Base-by-base conservation (phyloP, 2,888 invertebrate genomes). In the Trichacis sp. region DNA sequence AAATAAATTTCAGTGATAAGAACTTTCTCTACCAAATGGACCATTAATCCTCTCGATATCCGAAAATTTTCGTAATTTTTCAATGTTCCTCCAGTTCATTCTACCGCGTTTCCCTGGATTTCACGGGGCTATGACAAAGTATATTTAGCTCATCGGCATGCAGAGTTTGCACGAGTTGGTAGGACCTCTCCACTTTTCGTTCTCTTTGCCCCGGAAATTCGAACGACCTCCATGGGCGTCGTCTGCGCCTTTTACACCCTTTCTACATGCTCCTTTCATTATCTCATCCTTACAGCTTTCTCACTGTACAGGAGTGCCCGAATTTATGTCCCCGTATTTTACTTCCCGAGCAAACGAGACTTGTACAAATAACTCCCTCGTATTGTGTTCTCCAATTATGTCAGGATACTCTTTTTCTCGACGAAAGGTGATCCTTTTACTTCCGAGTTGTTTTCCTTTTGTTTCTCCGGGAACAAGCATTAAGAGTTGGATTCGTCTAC, bases 81-180 rank as follows among this genome's bases (percentile, higher is more conserved):
- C n/a, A n/a, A n/a, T n/a, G n/a, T n/a, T n/a, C n/a, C n/a, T n/a
- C n/a, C n/a, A n/a, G n/a, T n/a, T n/a, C n/a, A n/a, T n/a, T n/a
- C n/a, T n/a, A n/a, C n/a, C n/a, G n/a, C n/a, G n/a, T n/a, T n/a
- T n/a, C n/a, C n/a, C n/a, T n/a, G n/a, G n/a, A n/a, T n/a, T n/a
- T n/a, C n/a, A n/a, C n/a, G n/a, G n/a, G 68, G 69, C 73, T 73
- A 75, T 79, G 81, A 77, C 73, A 77, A 77, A 78, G 77, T 77
- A 79, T 79, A 78, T 80, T 77, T 79, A 80, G 77, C 80, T 80
- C 79, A 80, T 80, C 78, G 79, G 77, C 76, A 79, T 80, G 78
- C 81, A 77, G 76, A 75, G 76, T 75, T 73, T 73, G 77, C 74
- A 70, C 71, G n/a, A n/a, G n/a, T n/a, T 68, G 70, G 70, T 71